Evolutionary conservation across 1,140 invertebrate species (phyloP).

Genomic region (Heliconius nattereri): DNA sequence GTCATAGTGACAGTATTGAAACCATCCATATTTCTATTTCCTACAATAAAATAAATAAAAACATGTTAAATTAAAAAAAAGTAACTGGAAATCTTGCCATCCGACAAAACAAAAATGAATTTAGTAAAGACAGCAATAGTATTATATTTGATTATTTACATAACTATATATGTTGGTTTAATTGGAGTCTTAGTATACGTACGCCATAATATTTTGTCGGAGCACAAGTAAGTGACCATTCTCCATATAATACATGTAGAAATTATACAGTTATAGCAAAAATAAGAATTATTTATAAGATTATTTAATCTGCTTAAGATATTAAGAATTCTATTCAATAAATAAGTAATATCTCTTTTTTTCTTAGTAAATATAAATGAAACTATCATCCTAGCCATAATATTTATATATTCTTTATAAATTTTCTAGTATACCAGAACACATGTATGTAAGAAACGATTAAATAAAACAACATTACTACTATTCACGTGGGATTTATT

Average conservation of each 20-base stretch:
- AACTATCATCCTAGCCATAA: no score
- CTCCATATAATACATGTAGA: background rate
- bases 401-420: background rate
- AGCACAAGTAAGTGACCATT: slow-evolving; percentile 48
- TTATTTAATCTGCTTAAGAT: no score
- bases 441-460: slow-evolving; percentile 37
- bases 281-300: background rate
- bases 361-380: no score
- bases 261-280: background rate
- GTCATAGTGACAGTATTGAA: background rate
- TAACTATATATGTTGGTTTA: slow-evolving; percentile 59
- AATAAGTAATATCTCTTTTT: no score
- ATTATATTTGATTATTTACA: slow-evolving; percentile 59
- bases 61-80: background rate
- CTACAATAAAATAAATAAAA: background rate
- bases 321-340: no score
- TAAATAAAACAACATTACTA: slow-evolving; percentile 41
- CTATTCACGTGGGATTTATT: slow-evolving; percentile 34
- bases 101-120: background rate
- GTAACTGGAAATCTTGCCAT: background rate
- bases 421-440: slow-evolving; percentile 44
- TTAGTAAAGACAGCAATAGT: slow-evolving; percentile 43
- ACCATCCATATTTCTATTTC: background rate
- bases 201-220: slow-evolving; percentile 47
- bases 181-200: slow-evolving; percentile 58